phyloP scores from a whole-genome alignment of 2,797 vertebrate species.

The Oryzias dopingdopingensis region DNA sequence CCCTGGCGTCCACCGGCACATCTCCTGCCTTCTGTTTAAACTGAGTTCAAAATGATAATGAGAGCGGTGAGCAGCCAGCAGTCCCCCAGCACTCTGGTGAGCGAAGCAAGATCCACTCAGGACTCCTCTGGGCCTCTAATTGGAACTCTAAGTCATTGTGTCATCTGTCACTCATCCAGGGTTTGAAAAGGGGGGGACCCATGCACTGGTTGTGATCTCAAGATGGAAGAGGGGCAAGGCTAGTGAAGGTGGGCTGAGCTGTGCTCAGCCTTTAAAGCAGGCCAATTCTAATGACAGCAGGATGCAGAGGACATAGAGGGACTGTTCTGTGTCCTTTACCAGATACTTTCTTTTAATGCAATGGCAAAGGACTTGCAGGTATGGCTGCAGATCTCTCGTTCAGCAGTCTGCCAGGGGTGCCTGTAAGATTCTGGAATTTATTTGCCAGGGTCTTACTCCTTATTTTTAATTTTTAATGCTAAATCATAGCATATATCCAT shows the following conservation, averaged over 20 bases:
- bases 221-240: conserved; percentile 47
- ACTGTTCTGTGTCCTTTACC: conserved; percentile 59
- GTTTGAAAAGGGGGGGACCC: conserved; percentile 43
- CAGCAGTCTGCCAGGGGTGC: conserved; percentile 17
- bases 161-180: conserved; percentile 75
- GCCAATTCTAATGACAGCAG: conserved; percentile 61
- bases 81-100: conserved; percentile 76
- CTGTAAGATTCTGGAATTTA: conserved; percentile 8
- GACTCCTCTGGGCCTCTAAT: conserved; percentile 76
- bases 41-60: conserved; percentile 92
- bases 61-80: conserved; percentile 73
- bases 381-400: conserved; percentile 36
- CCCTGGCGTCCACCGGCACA: conserved; percentile 72
- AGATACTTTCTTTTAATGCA: conserved; percentile 47
- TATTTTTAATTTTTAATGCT: conserved; percentile 5
- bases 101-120: conserved; percentile 61
- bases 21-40: conserved; percentile 80
- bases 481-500: conserved; percentile 3
- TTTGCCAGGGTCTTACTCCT: conserved; percentile 15
- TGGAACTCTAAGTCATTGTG: conserved; percentile 83
- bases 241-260: conserved; percentile 45
- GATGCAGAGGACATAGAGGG: conserved; percentile 54
- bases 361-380: conserved; percentile 40
- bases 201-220: conserved; percentile 61
- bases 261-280: conserved; percentile 64